Evolutionary conservation across 1,140 invertebrate genomes (phyloP), one percentile per base, ranked within the genome.

Genomic region (Trissolcus basalis): DNA sequence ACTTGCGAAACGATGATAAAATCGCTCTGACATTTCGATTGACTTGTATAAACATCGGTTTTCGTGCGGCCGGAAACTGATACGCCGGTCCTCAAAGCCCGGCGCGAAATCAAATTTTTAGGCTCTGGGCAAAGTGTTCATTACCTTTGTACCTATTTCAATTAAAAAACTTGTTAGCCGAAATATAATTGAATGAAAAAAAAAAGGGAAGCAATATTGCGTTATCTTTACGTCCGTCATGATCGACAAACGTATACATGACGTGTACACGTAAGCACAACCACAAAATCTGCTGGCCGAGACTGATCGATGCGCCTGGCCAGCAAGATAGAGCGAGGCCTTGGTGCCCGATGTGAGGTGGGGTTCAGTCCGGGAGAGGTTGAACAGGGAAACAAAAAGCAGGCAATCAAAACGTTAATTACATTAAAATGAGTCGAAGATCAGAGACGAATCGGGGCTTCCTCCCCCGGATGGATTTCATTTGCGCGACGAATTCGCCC

Each of bases 361-460:
- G 58, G n/a, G 41, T 33, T 59, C 59, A 65, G 68, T 69, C 59
- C 19, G 19, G 6, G 71, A 63, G 78, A 75, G 74, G 72, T 73
- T 78, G 76, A 78, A 80, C 81, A 74, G 71, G 83, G 82, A 87
- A 87, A 88, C 86, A 88, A 87, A 27, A 27, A 88, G 86, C 86
- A 85, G 81, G 85, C 86, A 87, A 87, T 87, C 86, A 86, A 87
- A 88, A 87, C 85, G 85, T 88, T 88, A 88, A 88, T 87, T 87
- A 86, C 86, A 86, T 88, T 87, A 87, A 88, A 88, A 88, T 87
- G 84, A 87, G 83, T 87, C 79, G 81, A 84, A 86, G 85, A 86
- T 85, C 83, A 74, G 83, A 82, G 82, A 27, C 19, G 19, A 27
- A 27, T 27, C 6, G 19, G 19, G 19, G 2, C 6, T 27, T 27